Evolutionary conservation across 53 echinoderm and acorn worm species (phyloP), one percentile per base, ranked within the genome.

Genomic region (Paracentrotus lividus): DNA sequence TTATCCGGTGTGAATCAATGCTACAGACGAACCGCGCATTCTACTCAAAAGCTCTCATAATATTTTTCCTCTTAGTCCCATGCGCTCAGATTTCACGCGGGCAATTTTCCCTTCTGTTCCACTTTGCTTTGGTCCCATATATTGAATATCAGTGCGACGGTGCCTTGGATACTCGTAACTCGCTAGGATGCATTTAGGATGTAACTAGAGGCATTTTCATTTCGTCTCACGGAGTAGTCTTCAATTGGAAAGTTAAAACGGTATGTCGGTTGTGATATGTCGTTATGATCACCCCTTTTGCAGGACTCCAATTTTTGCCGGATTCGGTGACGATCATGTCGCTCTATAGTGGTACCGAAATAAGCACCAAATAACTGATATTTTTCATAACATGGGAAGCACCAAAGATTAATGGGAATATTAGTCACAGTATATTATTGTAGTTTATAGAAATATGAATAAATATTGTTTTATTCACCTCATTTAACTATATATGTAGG

Each of bases 21-120:
- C 65, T 66, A 89, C 87, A 87, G 87, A 87, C 87, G 40, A 56
- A 57, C 87, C 87, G 87, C 87, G 29, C 89, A 89, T 89, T 89
- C 89, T 64, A 40, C 9, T 26, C 60, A 40, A 51, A 92, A 92
- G 24, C 78, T 92, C 81, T 78, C 36, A 92, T 55, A 92, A 92
- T 92, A 92, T 92, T 92, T 92, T 77, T 43, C 78, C 92, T 77
- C 92, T 92, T 78, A 92, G 92, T 92, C 92, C 92, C 92, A 57
- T 77, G 91, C 92, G 92, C 38, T 92, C 92, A 42, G 18, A 78
- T 92, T 92, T 92, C 92, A 92, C 92, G 92, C 26, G 20, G 69
- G 91, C 75, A 69, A 90, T 90, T 72, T 90, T 72, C 31, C 91
- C 91, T 68, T 72, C 75, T 90, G 91, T 90, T 90, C 67, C 91